Evolutionary conservation across 2,888 invertebrate species (phyloP).

Genomic region (Ophion ventricosus): DNA sequence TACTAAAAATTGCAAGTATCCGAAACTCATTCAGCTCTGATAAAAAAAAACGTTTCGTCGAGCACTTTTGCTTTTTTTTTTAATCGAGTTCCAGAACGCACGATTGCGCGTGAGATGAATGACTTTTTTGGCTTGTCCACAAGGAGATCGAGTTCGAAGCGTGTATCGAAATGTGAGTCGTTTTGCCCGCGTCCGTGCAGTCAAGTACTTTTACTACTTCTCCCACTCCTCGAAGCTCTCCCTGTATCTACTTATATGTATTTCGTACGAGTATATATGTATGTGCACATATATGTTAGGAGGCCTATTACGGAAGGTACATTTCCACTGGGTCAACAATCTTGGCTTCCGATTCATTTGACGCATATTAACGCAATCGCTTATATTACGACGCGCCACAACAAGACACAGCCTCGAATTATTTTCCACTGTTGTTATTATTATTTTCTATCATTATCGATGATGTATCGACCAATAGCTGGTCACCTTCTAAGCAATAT

Average conservation of each 20-base stretch:
- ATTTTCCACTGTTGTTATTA: slow-evolving; percentile 2
- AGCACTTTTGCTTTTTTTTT: background rate
- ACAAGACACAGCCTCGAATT: background rate
- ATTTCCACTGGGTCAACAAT: slow-evolving; percentile 60
- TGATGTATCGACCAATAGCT: background rate
- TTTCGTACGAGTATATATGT: background rate
- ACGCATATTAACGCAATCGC: background rate
- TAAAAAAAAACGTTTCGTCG: background rate
- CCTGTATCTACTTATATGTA: background rate
- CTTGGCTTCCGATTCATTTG: slow-evolving; percentile 14
- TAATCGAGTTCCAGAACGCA: background rate
- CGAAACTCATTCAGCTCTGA: background rate
- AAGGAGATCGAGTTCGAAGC: background rate
- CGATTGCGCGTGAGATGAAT: background rate
- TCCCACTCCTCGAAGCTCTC: background rate
- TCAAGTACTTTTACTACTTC: slow-evolving; percentile 30
- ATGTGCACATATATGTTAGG: background rate
- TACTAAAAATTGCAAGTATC: background rate
- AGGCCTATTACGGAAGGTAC: slow-evolving; percentile 34
- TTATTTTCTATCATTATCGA: slow-evolving; percentile 1
- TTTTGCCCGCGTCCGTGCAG: background rate
- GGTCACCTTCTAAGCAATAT: slow-evolving; percentile 7
- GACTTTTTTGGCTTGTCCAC: background rate
- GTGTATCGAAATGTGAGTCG: background rate
- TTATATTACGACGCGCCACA: slow-evolving; percentile 3